Evolutionary conservation across 2,888 invertebrate genomes (phyloP).

Genomic region (Phengaris alcon): DNA sequence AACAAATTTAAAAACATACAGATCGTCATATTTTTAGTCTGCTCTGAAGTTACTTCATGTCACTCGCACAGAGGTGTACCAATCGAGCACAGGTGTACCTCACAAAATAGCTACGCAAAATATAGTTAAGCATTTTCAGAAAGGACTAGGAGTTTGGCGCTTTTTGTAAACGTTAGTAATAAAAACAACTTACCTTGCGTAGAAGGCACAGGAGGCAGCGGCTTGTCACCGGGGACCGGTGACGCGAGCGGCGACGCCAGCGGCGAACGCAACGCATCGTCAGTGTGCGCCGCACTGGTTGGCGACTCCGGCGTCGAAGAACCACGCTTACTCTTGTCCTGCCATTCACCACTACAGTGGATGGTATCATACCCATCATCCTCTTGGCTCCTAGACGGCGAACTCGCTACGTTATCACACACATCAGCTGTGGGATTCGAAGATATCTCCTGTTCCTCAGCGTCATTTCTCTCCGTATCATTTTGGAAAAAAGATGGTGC

Average conservation of each 20-base stretch:
- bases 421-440: conserved; percentile 48
- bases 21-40: too few species aligned
- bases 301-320: conserved; percentile 69
- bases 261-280: conserved; percentile 55
- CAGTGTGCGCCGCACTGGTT: conserved; percentile 50
- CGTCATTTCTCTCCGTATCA: conserved; percentile 45
- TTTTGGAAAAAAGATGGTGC: conserved; percentile 46
- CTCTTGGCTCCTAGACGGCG: conserved; percentile 46
- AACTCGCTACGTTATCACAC: conserved; percentile 52
- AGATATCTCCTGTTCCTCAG: conserved; percentile 46
- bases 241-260: conserved; percentile 63
- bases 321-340: conserved; percentile 61
- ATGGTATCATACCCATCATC: conserved; percentile 61
- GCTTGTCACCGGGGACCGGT: conserved; percentile 57
- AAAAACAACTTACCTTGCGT: conserved; percentile 57
- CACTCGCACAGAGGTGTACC: too few species aligned
- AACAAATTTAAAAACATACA: too few species aligned
- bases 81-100: too few species aligned
- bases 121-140: too few species aligned
- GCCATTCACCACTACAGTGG: conserved; percentile 61
- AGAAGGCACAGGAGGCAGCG: conserved; percentile 53
- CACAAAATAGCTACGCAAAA: too few species aligned
- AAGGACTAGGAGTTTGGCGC: too few species aligned
- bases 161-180: too few species aligned
- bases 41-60: too few species aligned